Base-by-base conservation (phyloP, 2,888 invertebrate species). In the Halocaridina rubra region DNA sequence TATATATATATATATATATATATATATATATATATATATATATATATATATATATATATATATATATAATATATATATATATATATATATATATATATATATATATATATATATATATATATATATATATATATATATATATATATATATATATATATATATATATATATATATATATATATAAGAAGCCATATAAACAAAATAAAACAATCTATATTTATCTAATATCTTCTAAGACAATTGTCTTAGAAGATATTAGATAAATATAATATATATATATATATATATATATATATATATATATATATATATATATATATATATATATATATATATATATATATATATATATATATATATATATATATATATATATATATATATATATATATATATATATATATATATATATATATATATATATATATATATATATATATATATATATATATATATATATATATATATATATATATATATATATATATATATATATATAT, bases 231-330 rank as follows among this genome's bases (percentile, higher is more conserved):
- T n/a, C n/a, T n/a, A n/a, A n/a, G n/a, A n/a, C n/a, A n/a, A n/a
- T n/a, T n/a, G n/a, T n/a, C n/a, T n/a, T n/a, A n/a, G n/a, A n/a
- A n/a, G n/a, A 24, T 16, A 16, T 5, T 13, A 67, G 22, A 4
- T 67, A 24, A 24, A 67, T 67, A 67, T 67, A 67, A 67, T 67
- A 67, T 67, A 67, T 67, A 67, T 67, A 67, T 67, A 67, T 67
- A 67, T 67, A 67, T 67, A 67, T 67, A 67, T 67, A 67, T 67
- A 67, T 67, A 67, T 67, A 67, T 67, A 67, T 67, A 67, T 67
- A 67, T 67, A 67, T 67, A 67, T 67, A 67, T 67, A 67, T 67
- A 67, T 67, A 67, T 67, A 67, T 67, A 67, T 67, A 27, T 67
- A 67, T 67, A 67, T 67, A 67, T 67, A 67, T 67, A 67, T 67